Evolutionary conservation across 2,888 invertebrate species (phyloP).

Genomic region (Chrysina gloriosa): DNA sequence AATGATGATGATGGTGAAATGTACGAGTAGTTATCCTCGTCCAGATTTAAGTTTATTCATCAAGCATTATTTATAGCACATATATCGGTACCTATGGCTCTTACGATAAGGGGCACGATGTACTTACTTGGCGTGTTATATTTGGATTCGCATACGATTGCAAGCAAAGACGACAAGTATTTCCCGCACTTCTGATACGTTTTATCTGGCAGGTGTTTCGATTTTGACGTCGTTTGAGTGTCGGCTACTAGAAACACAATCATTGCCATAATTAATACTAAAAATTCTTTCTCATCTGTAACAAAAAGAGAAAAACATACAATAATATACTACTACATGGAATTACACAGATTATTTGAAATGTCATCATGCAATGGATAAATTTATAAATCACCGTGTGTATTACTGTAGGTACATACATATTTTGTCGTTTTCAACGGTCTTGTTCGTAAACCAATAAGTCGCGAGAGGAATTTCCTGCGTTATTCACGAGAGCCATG

Average conservation of each 20-base stretch:
- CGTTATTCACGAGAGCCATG: no score
- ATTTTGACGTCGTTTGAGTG: conserved; percentile 21
- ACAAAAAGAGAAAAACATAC: conserved; percentile 13
- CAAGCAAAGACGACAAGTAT: conserved; percentile 19
- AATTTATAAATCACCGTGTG: no score
- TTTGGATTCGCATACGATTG: conserved; percentile 27
- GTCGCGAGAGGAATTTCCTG: no score
- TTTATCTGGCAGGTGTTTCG: background rate
- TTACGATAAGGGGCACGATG: background rate
- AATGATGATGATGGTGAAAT: no score
- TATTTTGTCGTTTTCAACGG: no score
- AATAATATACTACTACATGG: background rate
- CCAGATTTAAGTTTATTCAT: no score
- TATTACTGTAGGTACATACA: no score
- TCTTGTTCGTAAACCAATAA: no score
- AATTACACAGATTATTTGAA: background rate
- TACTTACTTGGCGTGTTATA: conserved; percentile 39
- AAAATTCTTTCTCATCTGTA: conserved; percentile 35
- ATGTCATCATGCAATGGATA: no score
- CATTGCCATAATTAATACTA: conserved; percentile 32
- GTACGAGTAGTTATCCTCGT: no score
- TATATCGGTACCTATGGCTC: no score
- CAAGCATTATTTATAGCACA: no score
- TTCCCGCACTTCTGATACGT: conserved; percentile 32
- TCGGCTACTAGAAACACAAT: conserved; percentile 18